Evolutionary conservation across 2,113 vertebrate genomes (phyloP), one percentile per base, ranked within the genome.

Genomic region (Syrrhaptes paradoxus): DNA sequence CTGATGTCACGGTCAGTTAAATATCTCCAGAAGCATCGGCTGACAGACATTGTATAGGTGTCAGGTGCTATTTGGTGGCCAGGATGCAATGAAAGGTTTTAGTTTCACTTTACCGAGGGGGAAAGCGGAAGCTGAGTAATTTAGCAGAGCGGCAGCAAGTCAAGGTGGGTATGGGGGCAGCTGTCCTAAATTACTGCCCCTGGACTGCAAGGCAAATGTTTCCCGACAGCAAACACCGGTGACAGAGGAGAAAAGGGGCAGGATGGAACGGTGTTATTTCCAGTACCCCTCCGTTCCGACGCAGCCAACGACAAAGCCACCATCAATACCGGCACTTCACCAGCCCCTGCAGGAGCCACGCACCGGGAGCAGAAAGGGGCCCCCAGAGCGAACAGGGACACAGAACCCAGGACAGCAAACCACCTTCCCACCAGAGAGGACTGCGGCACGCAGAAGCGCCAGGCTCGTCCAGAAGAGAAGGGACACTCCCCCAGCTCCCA

Each of bases 41-140:
- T 76, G 78, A 82, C 31, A 80, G 89, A 76, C 45, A 54, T 72
- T 58, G 17, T 57, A 61, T 26, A 85, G 49, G 62, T 78, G 86
- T 78, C 84, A 92, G 93, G 68, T 76, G 87, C 59, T 70, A 51
- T 89, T 74, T 85, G 63, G 25, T 73, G 4, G 4, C 62, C 74
- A 77, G 87, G 54, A 73, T 32, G 43, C 32, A 83, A 87, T 66
- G 58, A 89, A 91, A 89, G 41, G 75, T 89, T 91, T 94, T 87
- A 85, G 78, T 83, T 94, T 91, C 78, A 79, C 90, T 91, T 91
- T 90, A n/a, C 51, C 73, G 85, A 85, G 12, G 67, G 81, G 81
- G 67, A 95, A 93, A 94, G 87, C 76, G 89, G 89, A 73, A 91
- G 78, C 71, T 24, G 71, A 87, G 85, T 54, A 91, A 85, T 90